Evolutionary conservation across 2,113 vertebrate species (phyloP).

Genomic region (Pelobates fuscus): DNA sequence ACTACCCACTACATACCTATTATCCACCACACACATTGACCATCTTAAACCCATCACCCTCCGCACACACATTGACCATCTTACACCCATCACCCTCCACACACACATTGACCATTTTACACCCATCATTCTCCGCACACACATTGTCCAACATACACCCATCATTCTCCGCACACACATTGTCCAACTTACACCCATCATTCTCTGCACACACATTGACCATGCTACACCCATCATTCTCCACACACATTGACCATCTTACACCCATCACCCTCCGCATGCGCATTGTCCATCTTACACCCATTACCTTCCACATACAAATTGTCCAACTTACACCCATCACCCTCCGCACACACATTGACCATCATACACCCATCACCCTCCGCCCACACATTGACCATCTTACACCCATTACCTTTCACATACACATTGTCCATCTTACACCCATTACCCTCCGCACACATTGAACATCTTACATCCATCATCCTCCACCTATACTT

Average conservation of each 20-base stretch:
- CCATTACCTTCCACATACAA: no score
- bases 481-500: no score
- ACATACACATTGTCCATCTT: background rate
- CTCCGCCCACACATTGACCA: background rate
- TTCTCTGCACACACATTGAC: background rate
- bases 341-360: no score
- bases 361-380: no score
- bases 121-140: no score
- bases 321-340: no score
- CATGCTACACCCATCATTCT: background rate
- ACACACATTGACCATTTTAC: no score
- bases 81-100: background rate
- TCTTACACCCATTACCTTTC: background rate
- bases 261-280: no score
- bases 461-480: background rate
- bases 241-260: background rate
- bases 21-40: no score
- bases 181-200: background rate
- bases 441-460: background rate
- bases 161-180: background rate
- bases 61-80: background rate
- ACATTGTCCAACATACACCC: background rate
- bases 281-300: no score
- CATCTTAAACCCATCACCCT: background rate
- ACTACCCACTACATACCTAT: no score